These are phyloP conservation scores for Amia ocellicauda DNA, from an alignment of 2,113 vertebrate genomes.

Conservation along the genomic window DNA sequence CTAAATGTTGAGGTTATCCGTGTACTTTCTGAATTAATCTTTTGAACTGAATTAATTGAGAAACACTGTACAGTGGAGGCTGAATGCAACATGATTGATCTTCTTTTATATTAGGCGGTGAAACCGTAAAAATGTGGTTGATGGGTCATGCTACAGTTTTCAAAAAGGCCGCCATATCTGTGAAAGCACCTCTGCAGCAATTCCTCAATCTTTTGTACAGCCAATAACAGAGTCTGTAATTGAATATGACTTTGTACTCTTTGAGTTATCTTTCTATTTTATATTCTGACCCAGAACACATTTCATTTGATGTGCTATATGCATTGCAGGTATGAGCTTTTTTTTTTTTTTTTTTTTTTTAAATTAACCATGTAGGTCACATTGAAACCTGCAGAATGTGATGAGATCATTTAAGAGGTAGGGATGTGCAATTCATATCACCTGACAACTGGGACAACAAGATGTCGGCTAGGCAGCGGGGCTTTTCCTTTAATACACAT, in stretches of 20 bases:
- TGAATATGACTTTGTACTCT: conserved; percentile 60
- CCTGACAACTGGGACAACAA: neutral
- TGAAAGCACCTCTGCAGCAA: conserved; percentile 41
- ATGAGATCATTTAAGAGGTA: conserved; percentile 19
- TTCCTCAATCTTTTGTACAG: conserved; percentile 58
- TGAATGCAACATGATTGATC: too few species aligned
- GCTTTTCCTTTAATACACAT: too few species aligned
- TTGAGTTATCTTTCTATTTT: conserved; percentile 55
- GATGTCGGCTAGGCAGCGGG: neutral
- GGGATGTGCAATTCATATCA: conserved; percentile 21
- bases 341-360: too few species aligned
- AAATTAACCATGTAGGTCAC: conserved; percentile 50
- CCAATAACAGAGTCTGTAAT: conserved; percentile 52
- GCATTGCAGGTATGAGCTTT: conserved; percentile 24
- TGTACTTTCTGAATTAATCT: too few species aligned
- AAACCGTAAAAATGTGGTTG: conserved; percentile 36
- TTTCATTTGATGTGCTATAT: conserved; percentile 19
- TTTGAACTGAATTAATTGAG: too few species aligned
- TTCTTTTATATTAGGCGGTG: too few species aligned
- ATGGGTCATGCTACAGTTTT: conserved; percentile 28
- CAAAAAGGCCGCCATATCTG: conserved; percentile 45
- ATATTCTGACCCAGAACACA: conserved; percentile 34
- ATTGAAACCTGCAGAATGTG: conserved; percentile 29
- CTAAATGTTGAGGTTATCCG: too few species aligned
- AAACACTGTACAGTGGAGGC: too few species aligned